phyloP scores from a whole-genome alignment of 2,797 vertebrate species.

The Arnoldichthys spilopterus region DNA sequence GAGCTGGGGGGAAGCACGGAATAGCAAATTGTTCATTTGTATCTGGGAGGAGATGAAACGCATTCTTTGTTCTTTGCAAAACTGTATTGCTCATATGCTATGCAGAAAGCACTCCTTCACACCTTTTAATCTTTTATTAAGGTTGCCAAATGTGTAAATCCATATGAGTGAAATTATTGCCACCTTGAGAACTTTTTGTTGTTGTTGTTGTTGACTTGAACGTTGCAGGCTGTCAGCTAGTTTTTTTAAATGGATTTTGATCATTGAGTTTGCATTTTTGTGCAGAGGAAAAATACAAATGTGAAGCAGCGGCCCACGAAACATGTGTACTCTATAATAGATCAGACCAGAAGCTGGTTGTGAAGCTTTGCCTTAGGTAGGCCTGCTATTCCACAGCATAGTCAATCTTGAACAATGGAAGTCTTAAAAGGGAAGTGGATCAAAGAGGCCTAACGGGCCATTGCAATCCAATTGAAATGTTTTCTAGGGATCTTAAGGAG shows the following conservation, averaged over 20 bases:
- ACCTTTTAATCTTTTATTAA: constrained; percentile 69
- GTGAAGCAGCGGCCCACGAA: constrained; percentile 52
- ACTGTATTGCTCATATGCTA: constrained; percentile 30
- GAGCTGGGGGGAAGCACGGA: constrained; percentile 75
- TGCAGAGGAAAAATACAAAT: constrained; percentile 47
- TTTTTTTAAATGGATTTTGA: constrained; percentile 51
- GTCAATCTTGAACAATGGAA: constrained; percentile 82
- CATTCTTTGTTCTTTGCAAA: constrained; percentile 71
- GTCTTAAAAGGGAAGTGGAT: constrained; percentile 80
- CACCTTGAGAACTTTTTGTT: constrained; percentile 62
- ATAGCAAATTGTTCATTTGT: constrained; percentile 82
- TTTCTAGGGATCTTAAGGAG: constrained; percentile 81
- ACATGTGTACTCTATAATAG: constrained; percentile 53
- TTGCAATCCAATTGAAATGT: constrained; percentile 86
- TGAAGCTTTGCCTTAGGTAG: constrained; percentile 54
- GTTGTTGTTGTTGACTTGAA: constrained; percentile 20
- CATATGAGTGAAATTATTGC: constrained; percentile 64
- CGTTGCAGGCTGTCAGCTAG: constrained; percentile 19
- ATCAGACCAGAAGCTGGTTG: constrained; percentile 59
- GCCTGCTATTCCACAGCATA: constrained; percentile 75
- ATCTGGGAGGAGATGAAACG: constrained; percentile 78
- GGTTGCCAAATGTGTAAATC: constrained; percentile 71
- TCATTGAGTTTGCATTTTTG: constrained; percentile 42
- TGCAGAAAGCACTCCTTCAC: constrained; percentile 21
- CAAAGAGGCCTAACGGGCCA: constrained; percentile 83